Conservation (phyloP, 2,888 invertebrate genomes). For the Ctenicera cuprea region DNA sequence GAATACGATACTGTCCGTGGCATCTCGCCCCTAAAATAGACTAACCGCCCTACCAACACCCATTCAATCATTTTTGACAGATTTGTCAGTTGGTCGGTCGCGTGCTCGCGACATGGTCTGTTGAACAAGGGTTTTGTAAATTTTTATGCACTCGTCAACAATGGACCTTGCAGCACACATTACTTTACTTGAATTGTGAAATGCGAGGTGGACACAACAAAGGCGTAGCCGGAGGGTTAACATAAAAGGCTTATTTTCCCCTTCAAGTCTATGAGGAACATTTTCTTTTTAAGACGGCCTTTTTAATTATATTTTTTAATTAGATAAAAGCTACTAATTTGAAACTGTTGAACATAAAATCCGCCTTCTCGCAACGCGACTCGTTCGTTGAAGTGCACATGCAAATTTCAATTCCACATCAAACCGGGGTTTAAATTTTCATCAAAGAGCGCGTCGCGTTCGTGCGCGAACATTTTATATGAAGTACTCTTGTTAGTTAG, state of each 20-base stretch:
- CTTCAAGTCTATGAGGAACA: too few relatives aligned
- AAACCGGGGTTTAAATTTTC: conserved; percentile 28
- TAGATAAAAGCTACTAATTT: too few relatives aligned
- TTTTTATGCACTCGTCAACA: conserved; percentile 27
- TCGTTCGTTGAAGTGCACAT: conserved; percentile 13
- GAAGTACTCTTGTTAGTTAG: conserved; percentile 24
- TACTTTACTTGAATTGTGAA: too few relatives aligned
- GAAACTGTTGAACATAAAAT: too few relatives aligned
- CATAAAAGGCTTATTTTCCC: too few relatives aligned
- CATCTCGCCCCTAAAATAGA: conserved; percentile 33
- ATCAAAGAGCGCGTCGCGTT: conserved; percentile 22
- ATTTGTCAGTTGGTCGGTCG: conserved; percentile 48
- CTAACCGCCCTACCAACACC: conserved; percentile 35
- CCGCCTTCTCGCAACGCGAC: background rate
- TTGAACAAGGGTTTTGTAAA: conserved; percentile 31
- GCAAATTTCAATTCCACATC: conserved; percentile 34
- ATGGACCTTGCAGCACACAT: background rate
- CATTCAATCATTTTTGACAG: conserved; percentile 50
- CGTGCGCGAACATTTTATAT: conserved; percentile 9
- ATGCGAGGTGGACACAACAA: too few relatives aligned
- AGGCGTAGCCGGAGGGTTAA: too few relatives aligned
- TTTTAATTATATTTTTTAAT: too few relatives aligned
- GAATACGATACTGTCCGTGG: background rate
- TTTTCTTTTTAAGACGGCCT: too few relatives aligned
- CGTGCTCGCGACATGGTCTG: conserved; percentile 34